These are phyloP conservation scores for Spisula solida DNA, from an alignment of 2,888 invertebrate genomes.

Conservation along the genomic window DNA sequence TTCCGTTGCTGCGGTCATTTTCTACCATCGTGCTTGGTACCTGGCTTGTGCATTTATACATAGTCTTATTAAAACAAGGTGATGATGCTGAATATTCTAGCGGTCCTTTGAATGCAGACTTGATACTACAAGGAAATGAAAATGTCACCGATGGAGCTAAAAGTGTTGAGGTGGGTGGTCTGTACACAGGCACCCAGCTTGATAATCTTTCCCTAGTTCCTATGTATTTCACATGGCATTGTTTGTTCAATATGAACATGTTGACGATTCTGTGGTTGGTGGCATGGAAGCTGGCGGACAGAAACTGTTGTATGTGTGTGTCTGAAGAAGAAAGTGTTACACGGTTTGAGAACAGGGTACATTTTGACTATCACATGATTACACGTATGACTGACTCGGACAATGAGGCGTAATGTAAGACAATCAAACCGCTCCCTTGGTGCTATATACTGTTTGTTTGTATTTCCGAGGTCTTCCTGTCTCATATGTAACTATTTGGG, in stretches of 20 bases:
- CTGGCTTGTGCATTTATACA: slow-evolving; percentile 41
- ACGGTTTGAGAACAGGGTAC: slow-evolving; percentile 53
- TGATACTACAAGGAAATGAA: background rate
- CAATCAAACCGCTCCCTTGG: background rate
- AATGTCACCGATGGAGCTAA: background rate
- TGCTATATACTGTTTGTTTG: no score
- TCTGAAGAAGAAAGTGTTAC: slow-evolving; percentile 40
- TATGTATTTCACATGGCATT: slow-evolving; percentile 57
- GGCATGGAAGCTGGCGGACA: slow-evolving; percentile 27
- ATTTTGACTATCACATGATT: slow-evolving; percentile 60
- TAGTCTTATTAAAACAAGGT: slow-evolving; percentile 11
- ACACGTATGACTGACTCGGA: slow-evolving; percentile 45
- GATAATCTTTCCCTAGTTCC: slow-evolving; percentile 43
- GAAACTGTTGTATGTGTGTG: slow-evolving; percentile 23
- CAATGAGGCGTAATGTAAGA: background rate
- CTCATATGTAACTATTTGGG: no score
- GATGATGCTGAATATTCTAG: background rate
- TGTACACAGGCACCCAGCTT: background rate
- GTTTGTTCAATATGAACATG: slow-evolving; percentile 38
- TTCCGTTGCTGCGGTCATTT: slow-evolving; percentile 44
- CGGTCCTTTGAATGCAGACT: background rate
- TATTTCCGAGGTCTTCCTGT: no score
- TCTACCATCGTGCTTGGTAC: slow-evolving; percentile 53
- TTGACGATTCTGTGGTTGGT: slow-evolving; percentile 44
- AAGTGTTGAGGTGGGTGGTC: background rate